phyloP scores from a whole-genome alignment of 2,113 vertebrate genomes.

The Atherinomorus stipes region DNA sequence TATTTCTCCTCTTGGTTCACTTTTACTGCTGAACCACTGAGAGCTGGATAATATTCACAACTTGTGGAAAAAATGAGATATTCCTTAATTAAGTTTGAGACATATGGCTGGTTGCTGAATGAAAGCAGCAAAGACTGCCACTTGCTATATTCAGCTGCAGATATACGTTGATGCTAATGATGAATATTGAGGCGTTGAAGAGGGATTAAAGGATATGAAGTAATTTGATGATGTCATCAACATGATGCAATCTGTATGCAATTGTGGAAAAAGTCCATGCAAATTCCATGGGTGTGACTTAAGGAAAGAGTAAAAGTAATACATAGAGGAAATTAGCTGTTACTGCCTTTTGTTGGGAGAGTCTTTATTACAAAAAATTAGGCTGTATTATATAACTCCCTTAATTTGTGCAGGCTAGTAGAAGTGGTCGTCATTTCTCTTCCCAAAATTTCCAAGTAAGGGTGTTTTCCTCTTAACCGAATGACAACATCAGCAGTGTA shows the following conservation, averaged over 20 bases:
- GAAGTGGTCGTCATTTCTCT: constrained; percentile 16
- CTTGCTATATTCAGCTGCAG: constrained; percentile 22
- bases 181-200: constrained; percentile 8
- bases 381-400: constrained; percentile 9
- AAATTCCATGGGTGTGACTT: constrained; percentile 10
- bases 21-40: not conserved
- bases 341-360: constrained; percentile 12
- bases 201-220: constrained; percentile 18
- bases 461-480: constrained; percentile 62
- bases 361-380: constrained; percentile 5
- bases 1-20: constrained; percentile 6
- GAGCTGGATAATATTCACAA: not conserved
- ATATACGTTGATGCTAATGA: constrained; percentile 14
- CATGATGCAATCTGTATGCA: constrained; percentile 69
- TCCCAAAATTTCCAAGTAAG: constrained; percentile 31
- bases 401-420: not conserved
- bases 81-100: constrained; percentile 6
- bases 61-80: constrained; percentile 16
- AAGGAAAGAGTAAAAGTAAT: constrained; percentile 10
- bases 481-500: constrained; percentile 58
- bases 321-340: constrained; percentile 32
- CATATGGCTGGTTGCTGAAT: constrained; percentile 12
- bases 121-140: constrained; percentile 17
- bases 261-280: constrained; percentile 36
- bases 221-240: constrained; percentile 52